Base-by-base conservation (phyloP, 2,113 vertebrate species). In the Neogale vison region DNA sequence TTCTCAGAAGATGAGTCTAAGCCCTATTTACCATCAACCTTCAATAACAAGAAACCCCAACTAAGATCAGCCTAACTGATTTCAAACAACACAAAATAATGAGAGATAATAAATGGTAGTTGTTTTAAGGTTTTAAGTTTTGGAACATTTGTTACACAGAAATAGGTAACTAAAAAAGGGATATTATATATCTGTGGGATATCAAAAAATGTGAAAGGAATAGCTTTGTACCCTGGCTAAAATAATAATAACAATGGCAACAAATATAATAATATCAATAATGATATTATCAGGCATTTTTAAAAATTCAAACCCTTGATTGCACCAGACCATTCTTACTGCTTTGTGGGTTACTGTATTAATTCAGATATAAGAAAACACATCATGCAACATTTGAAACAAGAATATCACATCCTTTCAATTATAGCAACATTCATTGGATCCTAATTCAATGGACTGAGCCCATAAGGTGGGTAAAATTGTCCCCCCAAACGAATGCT, bases 401-500 rank as follows among this genome's bases (percentile, higher is more conserved):
- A 95, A 74, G 72, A 93, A 87, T 81, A 92, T 80, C 50, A 67
- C 20, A 76, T 34, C 11, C 14, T 93, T 85, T 50, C 57, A 92
- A 50, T 80, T 90, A 93, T 6, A 93, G 50, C 20, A 86, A 80
- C 18, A 93, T 61, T 9, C 23, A 89, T 1, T 93, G 80, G 45
- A 92, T 77, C 29, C 87, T 92, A 90, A 87, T 90, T 45, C 47
- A 96, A 95, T 80, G 20, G 59, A 61, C 1, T 97, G 90, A 95
- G 50, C n/a, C 76, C 71, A 87, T 93, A 93, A 82, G 74, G 69
- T 92, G 36, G 87, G 88, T 91, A 96, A 97, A 97, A 88, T n/a
- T 74, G 15, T 90, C 81, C 34, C 63, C 47, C 63, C 14, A 96
- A 88, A 96, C 65, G 59, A 93, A 74, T 50, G 45, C 26, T 79